A percentile compares a stretch with the other conserved stretches of the same genome.
phyloP scores from a whole-genome alignment of 2,797 vertebrate species.

The Scomberomorus guttatus region DNA sequence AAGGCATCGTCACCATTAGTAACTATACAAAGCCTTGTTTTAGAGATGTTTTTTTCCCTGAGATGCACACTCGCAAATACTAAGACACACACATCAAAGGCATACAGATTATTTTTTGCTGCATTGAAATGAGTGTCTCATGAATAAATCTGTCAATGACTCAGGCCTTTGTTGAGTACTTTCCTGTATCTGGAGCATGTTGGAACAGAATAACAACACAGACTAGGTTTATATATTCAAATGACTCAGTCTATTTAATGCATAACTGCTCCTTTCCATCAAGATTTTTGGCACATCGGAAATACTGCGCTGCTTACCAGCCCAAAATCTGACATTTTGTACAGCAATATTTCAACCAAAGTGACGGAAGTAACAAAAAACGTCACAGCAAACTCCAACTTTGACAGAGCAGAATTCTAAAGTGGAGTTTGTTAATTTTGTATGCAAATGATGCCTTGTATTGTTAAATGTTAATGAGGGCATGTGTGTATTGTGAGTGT shows the following conservation, averaged over 20 bases:
- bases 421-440: background rate
- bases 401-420: background rate
- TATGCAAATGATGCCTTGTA: background rate
- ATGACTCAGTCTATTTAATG: constrained; percentile 47
- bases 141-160: constrained; percentile 66
- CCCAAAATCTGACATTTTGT: constrained; percentile 32
- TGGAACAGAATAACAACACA: constrained; percentile 46
- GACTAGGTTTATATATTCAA: constrained; percentile 28
- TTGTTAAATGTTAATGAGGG: constrained; percentile 18
- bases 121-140: constrained; percentile 45
- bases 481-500: background rate
- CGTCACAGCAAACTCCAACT: background rate
- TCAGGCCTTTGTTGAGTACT: constrained; percentile 45
- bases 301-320: constrained; percentile 3
- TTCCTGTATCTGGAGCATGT: constrained; percentile 43
- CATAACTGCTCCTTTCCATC: constrained; percentile 44
- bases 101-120: background rate
- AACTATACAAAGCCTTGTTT: constrained; percentile 15
- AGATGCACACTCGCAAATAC: background rate
- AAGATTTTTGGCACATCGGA: background rate
- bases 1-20: constrained; percentile 39
- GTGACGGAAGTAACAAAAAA: constrained; percentile 6
- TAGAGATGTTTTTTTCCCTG: background rate
- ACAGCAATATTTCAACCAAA: constrained; percentile 11
- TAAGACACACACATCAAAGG: constrained; percentile 42